Evolutionary conservation across 2,113 vertebrate species (phyloP), one percentile per base, ranked within the genome.

Genomic region (Labrus mixtus): DNA sequence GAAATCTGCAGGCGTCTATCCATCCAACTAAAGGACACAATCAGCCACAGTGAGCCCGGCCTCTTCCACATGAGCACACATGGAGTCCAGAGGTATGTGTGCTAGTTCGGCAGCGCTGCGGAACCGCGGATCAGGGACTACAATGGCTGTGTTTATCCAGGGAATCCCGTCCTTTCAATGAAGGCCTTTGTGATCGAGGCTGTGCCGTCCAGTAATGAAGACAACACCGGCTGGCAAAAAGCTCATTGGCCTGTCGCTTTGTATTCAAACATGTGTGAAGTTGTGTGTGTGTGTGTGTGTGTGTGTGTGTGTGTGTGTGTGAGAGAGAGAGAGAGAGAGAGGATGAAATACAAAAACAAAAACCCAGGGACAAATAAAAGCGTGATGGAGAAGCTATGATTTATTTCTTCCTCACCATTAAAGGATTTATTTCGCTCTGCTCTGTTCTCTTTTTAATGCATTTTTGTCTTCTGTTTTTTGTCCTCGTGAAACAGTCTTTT

Each of bases 141-240:
- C 89, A 92, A 91, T 84, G 55, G 76, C 1, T 0, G 64, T 83
- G 84, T 68, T 93, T 81, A 91, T 90, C 84, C 76, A 60, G 87
- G 87, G 87, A 88, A 90, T 90, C 81, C 82, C 74, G n/a, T 62
- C 67, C 76, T 83, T 84, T 88, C 90, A 92, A 68, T 87, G 39
- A 73, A 70, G n/a, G 68, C 78, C 78, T 85, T 91, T 92, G 89
- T 92, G 64, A 68, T 73, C 13, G 57, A 60, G 29, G 46, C 64
- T 81, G 75, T 66, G 46, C 80, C 64, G 89, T 90, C 79, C 83
- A 78, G 67, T 88, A 87, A 89, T 88, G 84, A 90, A 92, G 89
- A 91, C 83, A 89, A 87, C 87, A 74, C 66, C 82, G 68, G 73
- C 81, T 74, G 79, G 78, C 81, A 71, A 53, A 75, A 82, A 77